A percentile compares a stretch with the other conserved stretches of the same genome.
Evolutionary conservation across 37 sponge, comb jelly and placozoan species (phyloP).

Genomic region (Oopsacas minuta): DNA sequence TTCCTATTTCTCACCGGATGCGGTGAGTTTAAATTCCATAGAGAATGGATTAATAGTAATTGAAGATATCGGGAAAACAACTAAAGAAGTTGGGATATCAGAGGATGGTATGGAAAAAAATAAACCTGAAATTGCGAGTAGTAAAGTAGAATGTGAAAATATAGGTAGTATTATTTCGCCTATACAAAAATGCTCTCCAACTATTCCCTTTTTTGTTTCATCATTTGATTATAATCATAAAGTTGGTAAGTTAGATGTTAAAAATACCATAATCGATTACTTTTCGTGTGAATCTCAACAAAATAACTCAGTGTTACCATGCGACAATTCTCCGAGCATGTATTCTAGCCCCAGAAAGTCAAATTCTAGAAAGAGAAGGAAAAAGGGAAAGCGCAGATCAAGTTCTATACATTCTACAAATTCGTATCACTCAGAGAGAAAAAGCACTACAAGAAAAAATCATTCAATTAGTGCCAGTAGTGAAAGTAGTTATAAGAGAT

Average conservation of each 20-base stretch:
- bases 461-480: no score
- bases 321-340: no score
- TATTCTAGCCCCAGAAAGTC: no score
- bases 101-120: background rate
- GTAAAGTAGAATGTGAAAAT: background rate
- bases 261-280: no score
- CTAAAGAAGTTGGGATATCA: background rate
- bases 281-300: no score
- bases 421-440: no score
- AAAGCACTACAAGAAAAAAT: no score
- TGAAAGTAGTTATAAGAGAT: no score
- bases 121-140: background rate
- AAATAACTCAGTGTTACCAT: no score
- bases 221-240: slow-evolving; percentile 2
- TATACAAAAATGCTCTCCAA: background rate
- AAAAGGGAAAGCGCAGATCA: no score
- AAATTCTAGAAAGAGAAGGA: no score
- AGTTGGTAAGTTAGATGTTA: background rate
- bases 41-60: background rate
- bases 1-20: background rate
- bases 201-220: background rate
- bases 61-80: background rate
- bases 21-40: background rate
- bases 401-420: no score
- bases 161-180: background rate